Base-by-base conservation (phyloP, 2,113 vertebrate genomes). In the Cromileptes altivelis region DNA sequence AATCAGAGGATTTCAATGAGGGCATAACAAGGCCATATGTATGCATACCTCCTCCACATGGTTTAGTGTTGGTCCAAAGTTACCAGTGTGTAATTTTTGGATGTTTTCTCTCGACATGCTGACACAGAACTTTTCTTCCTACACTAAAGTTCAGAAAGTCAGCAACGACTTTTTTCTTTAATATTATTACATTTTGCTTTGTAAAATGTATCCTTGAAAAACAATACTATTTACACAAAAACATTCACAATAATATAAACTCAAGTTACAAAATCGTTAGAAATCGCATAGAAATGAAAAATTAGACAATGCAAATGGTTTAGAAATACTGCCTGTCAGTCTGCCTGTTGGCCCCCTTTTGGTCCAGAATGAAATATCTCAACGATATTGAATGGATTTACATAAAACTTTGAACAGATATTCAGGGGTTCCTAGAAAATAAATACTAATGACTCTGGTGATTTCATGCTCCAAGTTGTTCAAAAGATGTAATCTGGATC, bases 1-100 rank as follows among this genome's bases (percentile, higher is more conserved):
- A 63, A 68, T 78, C 69, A 88, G 19, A 80, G 30, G 52, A 40
- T 63, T 25, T 65, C 64, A 80, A 10, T 50, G 69, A 78, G 58
- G 1, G 19, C 23, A 40, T 74, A 75, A 84, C 81, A 40, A 81
- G 62, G 42, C 6, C 52, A 40, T 45, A 76, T 37, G 33, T 37
- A 37, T 37, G 6, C 1, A 7, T 37, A 47, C 47, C 79, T 61
- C 55, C 33, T 49, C 19, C 61, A 17, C 13, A 4, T 37, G 27
- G 62, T 30, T 68, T 11, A 42, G 27, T 60, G 25, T 4, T 25
- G 25, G 21, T n/a, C 17, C 11, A n/a, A 53, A 69, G 23, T 25
- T 30, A 50, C 45, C 21, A 13, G 21, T 7, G n/a, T 47, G 21
- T 45, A 13, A 18, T 47, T 60, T 30, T 30, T 1, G 14, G 25